These are phyloP conservation scores for Ormyrus pomaceus DNA, from an alignment of 2,888 invertebrate genomes.

Conservation along the genomic window DNA sequence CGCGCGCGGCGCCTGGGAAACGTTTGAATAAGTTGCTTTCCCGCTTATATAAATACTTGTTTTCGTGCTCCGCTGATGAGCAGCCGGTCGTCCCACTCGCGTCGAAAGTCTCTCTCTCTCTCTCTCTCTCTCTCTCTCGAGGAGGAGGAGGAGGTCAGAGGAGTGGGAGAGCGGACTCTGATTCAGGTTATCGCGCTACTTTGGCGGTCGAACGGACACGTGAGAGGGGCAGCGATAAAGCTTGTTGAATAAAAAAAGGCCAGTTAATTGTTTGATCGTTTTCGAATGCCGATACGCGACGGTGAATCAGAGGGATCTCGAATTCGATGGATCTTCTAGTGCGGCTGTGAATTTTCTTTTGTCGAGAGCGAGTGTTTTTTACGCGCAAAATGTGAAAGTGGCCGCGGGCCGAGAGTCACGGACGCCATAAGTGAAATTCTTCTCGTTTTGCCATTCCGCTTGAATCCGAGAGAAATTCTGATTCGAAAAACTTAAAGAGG, in stretches of 20 bases:
- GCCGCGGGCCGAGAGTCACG: too few relatives aligned
- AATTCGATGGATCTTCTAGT: too few relatives aligned
- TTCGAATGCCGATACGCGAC: too few relatives aligned
- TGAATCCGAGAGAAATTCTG: background rate
- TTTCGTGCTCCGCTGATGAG: conserved; percentile 7
- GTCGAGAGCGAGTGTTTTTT: too few relatives aligned
- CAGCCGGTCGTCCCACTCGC: background rate
- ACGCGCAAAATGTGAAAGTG: conserved; percentile 7
- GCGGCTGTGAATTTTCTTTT: too few relatives aligned
- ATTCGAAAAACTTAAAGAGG: background rate
- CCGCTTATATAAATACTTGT: background rate
- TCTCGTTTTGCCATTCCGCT: background rate
- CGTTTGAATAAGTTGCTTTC: too few relatives aligned
- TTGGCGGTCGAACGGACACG: conserved; percentile 14
- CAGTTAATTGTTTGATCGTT: too few relatives aligned
- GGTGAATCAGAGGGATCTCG: too few relatives aligned
- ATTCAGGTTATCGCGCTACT: conserved; percentile 53
- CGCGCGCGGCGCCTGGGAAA: background rate
- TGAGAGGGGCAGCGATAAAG: conserved; percentile 16
- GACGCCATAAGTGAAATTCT: conserved; percentile 4
- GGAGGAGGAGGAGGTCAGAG: background rate
- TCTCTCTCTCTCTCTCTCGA: background rate
- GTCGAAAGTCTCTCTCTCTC: conserved; percentile 14
- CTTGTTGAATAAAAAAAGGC: background rate
- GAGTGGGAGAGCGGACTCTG: conserved; percentile 13